Evolutionary conservation across 2,113 vertebrate species (phyloP), one percentile per base, ranked within the genome.

Genomic region (Alaudala cheleensis): DNA sequence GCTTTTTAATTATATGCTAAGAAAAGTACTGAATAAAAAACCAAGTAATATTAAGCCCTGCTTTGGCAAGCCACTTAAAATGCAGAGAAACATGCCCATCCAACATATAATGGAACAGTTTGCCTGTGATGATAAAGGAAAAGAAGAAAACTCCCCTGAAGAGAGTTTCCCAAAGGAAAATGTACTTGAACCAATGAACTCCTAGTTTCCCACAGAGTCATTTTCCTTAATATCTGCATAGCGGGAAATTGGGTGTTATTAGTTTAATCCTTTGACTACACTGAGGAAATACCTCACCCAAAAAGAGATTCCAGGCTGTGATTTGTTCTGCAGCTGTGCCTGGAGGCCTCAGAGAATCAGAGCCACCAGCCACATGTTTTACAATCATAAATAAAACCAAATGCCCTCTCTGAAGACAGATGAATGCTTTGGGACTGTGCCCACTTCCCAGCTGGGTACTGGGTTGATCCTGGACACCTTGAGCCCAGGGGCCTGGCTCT

Each of bases 221-320:
- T 78, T 90, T 90, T 93, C 73, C 64, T 86, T 86, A 83, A 62
- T 76, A 83, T 73, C 79, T 88, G 40, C 49, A 53, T 71, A 83
- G 81, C 0, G 56, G 90, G 92, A 96, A 95, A 96, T 92, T 64
- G 74, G 42, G 66, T 82, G 26, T 86, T 96, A 86, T 53, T 94
- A 86, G 50, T 83, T 81, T 90, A 93, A 73, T 95, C 71, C 64
- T 60, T 88, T 67, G 87, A 37, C 87, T 74, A 73, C 34, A 13
- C 24, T 77, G 90, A 95, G 81, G 90, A 96, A 94, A 95, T 91
- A 88, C 58, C n/a, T 96, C 72, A 88, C 64, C 29, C 79, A 72
- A 49, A 90, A 90, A 96, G 72, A 82, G 81, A 90, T 66, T 93
- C 57, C 62, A 88, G 56, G 29, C 47, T 80, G 23, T 91, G 94